Evolutionary conservation across 2,797 vertebrate genomes (phyloP).

Genomic region (Hypotaenidia philippensis): DNA sequence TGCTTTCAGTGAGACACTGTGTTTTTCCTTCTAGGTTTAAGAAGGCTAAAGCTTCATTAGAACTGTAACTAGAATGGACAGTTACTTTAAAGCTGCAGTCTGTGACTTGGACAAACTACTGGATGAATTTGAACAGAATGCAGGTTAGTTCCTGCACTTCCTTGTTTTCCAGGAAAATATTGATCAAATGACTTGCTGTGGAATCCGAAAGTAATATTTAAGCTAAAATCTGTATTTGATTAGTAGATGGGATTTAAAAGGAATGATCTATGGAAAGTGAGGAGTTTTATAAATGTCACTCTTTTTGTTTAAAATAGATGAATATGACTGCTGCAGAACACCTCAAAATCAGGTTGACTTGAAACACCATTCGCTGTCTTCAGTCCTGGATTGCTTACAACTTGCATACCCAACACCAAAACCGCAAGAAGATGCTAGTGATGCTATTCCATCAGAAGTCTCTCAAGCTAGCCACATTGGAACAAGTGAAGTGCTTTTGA

Average conservation of each 20-base stretch:
- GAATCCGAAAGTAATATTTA: not conserved
- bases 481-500: not conserved
- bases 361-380: slow-evolving; percentile 70
- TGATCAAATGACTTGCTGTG: not conserved
- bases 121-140: slow-evolving; percentile 95
- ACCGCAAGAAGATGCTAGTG: slow-evolving; percentile 33
- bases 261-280: not conserved
- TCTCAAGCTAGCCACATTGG: not conserved
- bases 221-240: not conserved
- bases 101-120: slow-evolving; percentile 96
- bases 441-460: not conserved
- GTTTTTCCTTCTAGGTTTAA: slow-evolving; percentile 63
- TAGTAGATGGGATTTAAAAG: not conserved
- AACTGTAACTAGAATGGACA: slow-evolving; percentile 89
- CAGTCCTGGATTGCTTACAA: slow-evolving; percentile 78
- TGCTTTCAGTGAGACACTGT: not conserved
- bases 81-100: slow-evolving; percentile 96
- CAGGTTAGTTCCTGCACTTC: slow-evolving; percentile 84
- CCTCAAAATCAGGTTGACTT: slow-evolving; percentile 73
- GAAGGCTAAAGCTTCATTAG: slow-evolving; percentile 25
- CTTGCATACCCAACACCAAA: slow-evolving; percentile 52
- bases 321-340: slow-evolving; percentile 81
- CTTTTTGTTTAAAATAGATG: slow-evolving; percentile 83
- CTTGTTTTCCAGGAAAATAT: not conserved
- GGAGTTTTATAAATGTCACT: not conserved